A percentile compares a stretch with the other conserved stretches of the same genome.
These are phyloP conservation scores for Pseudochirops cupreus DNA, from an alignment of 2,797 vertebrate genomes.

Conservation along the genomic window DNA sequence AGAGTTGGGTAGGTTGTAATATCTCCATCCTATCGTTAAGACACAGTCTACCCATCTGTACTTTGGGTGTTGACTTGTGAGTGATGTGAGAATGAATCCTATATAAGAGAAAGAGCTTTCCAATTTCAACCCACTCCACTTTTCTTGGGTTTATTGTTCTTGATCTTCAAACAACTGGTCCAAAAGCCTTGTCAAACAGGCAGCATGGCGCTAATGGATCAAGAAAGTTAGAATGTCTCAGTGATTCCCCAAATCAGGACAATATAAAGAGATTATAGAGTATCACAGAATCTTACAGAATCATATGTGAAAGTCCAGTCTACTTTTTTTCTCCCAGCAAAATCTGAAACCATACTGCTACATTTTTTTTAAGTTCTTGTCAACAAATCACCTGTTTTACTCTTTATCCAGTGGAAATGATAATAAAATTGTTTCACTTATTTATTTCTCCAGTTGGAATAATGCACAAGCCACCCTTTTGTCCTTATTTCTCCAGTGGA, in stretches of 20 bases:
- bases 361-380: neutral
- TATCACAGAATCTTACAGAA: neutral
- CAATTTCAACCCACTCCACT: accelerated
- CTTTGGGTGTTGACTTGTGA: neutral
- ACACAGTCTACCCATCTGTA: neutral
- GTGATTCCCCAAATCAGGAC: neutral
- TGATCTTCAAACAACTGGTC: neutral
- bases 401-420: accelerated
- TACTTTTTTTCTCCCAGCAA: accelerated
- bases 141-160: too few relatives aligned
- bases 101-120: neutral
- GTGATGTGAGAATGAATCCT: accelerated
- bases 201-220: neutral
- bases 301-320: neutral
- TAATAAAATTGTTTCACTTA: neutral
- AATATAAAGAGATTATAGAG: neutral
- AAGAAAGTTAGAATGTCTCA: neutral
- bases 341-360: accelerated
- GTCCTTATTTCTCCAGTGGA: neutral
- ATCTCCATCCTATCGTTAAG: neutral
- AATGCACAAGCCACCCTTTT: neutral
- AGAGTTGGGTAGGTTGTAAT: neutral
- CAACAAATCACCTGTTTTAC: neutral
- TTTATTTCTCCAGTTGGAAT: neutral
- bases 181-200: neutral